A percentile compares a stretch with the other conserved stretches of the same genome.
phyloP scores from a whole-genome alignment of 1,140 invertebrate genomes.

The Nephila pilipes region DNA sequence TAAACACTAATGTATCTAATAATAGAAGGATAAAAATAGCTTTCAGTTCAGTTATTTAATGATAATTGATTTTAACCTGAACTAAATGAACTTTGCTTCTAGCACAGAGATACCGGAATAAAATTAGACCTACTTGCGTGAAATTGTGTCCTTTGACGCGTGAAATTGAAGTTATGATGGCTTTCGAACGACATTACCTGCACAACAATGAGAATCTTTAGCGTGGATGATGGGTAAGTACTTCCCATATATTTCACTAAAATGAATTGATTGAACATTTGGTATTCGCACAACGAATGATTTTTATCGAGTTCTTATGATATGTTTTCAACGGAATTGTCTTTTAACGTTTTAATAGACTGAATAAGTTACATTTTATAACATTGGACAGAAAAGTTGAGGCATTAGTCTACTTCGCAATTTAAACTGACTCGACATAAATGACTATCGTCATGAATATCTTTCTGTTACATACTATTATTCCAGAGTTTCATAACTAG shows the following conservation, averaged over 20 bases:
- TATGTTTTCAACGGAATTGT: too few species aligned
- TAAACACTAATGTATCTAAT: not conserved
- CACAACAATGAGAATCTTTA: not conserved
- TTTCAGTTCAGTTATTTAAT: not conserved
- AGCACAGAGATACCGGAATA: not conserved
- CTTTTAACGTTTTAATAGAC: too few species aligned
- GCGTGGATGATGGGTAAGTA: slow-evolving; percentile 3
- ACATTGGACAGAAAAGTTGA: too few species aligned
- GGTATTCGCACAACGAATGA: not conserved
- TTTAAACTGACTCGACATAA: too few species aligned
- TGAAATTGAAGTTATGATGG: slow-evolving; percentile 47
- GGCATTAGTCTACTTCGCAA: too few species aligned
- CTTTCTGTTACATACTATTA: too few species aligned
- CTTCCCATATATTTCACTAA: not conserved
- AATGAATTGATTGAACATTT: not conserved
- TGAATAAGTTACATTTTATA: too few species aligned
- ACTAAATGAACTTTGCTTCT: not conserved
- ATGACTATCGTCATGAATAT: too few species aligned
- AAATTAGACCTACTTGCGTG: slow-evolving; percentile 28
- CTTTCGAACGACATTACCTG: not conserved
- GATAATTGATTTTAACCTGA: not conserved
- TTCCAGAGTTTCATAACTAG: too few species aligned
- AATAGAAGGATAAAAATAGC: not conserved
- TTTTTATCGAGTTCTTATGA: not conserved
- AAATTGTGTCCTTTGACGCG: slow-evolving; percentile 17